These are phyloP conservation scores for Saturnia pavonia DNA, from an alignment of 2,888 invertebrate species.

Conservation along the genomic window DNA sequence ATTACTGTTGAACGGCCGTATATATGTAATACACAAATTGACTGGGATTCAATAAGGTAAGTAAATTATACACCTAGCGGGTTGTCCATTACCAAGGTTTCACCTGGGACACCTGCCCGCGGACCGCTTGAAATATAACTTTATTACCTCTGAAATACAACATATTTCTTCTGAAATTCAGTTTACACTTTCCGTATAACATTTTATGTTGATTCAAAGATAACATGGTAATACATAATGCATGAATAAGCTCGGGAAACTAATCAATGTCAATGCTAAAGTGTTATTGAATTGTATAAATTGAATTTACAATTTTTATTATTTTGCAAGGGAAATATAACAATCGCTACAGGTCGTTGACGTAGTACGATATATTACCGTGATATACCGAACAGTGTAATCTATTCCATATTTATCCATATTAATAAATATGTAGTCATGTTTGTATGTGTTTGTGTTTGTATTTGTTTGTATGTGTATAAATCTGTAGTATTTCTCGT, in stretches of 20 bases:
- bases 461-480: too few relatives aligned
- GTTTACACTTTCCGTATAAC: conserved; percentile 9
- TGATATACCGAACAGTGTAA: neutral
- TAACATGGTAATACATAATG: conserved; percentile 54
- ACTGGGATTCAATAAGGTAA: conserved; percentile 32
- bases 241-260: conserved; percentile 52
- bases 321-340: conserved; percentile 22
- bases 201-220: conserved; percentile 28
- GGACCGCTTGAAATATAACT: conserved; percentile 6
- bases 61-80: conserved; percentile 29
- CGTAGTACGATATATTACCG: neutral
- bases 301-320: conserved; percentile 19
- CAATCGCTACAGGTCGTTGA: neutral
- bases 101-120: conserved; percentile 22
- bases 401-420: neutral
- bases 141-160: neutral
- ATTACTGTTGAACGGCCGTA: neutral
- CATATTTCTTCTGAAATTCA: conserved; percentile 10
- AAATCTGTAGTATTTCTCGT: too few relatives aligned
- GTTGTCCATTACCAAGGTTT: conserved; percentile 26
- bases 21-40: conserved; percentile 7
- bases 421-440: neutral
- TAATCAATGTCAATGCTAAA: conserved; percentile 67
- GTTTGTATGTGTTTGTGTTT: too few relatives aligned
- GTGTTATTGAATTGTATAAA: conserved; percentile 32